A percentile compares a stretch with the other conserved stretches of the same genome.
Evolutionary conservation across 2,888 invertebrate species (phyloP).

Genomic region (Mythimna pallens): DNA sequence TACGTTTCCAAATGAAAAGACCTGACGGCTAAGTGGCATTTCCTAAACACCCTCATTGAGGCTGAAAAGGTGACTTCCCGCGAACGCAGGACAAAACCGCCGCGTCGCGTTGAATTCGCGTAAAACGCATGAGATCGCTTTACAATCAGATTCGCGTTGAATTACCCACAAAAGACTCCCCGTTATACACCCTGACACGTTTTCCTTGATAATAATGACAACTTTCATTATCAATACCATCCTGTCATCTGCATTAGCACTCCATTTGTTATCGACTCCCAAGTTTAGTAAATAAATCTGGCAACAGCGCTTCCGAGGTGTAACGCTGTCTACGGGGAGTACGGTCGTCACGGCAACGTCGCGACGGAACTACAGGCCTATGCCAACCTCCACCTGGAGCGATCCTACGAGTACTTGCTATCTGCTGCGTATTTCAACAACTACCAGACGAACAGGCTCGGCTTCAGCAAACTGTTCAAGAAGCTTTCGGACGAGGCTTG

Average conservation of each 20-base stretch:
- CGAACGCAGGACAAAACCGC: no score
- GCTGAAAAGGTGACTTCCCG: no score
- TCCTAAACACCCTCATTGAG: no score
- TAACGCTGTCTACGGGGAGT: constrained; percentile 92
- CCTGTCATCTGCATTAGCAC: constrained; percentile 3
- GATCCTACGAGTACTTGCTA: constrained; percentile 94
- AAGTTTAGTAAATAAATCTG: constrained; percentile 37
- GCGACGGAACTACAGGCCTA: constrained; percentile 87
- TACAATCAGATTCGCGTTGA: no score
- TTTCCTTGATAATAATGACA: background rate
- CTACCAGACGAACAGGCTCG: constrained; percentile 94
- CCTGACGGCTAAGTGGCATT: no score
- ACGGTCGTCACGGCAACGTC: constrained; percentile 86
- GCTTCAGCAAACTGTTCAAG: constrained; percentile 94
- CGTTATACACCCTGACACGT: background rate
- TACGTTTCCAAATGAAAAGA: no score
- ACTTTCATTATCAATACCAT: background rate
- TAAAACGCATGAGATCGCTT: no score
- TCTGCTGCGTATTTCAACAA: constrained; percentile 94
- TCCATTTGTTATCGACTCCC: constrained; percentile 33
- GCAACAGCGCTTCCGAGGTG: constrained; percentile 88
- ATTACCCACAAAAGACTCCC: no score
- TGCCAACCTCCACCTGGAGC: constrained; percentile 92
- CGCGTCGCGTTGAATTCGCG: no score
- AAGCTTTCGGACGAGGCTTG: constrained; percentile 94